Base-by-base conservation (phyloP, 2,797 vertebrate species). In the Knipowitschia caucasica region DNA sequence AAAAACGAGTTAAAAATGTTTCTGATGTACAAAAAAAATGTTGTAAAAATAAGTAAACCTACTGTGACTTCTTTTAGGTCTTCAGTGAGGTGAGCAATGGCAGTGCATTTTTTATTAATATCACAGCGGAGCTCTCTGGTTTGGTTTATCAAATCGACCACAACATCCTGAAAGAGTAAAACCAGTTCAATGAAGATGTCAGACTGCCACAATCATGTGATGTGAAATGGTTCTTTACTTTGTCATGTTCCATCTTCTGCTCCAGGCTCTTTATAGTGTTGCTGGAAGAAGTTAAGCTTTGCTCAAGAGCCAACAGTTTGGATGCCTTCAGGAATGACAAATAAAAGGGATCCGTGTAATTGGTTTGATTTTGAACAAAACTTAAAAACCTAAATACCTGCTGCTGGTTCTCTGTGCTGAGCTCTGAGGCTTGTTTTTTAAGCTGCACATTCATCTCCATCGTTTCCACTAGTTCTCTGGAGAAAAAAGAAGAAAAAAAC, bases 31-130 rank as follows among this genome's bases (percentile, higher is more conserved):
- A 26, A 18, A 2, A 4, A 7, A 36, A 39, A 30, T n/a, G n/a
- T 4, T 11, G n/a, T 3, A 2, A 18, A 12, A 4, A 40, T 18
- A 44, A 20, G 0, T 57, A 43, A 12, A 15, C 67, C 25, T 74
- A 99, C 95, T 9, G 85, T 92, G 55, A 97, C 81, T 67, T 97
- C 95, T 50, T 88, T 79, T 3, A 95, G 80, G 68, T 99, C 95
- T 71, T 81, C 91, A 27, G 74, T 87, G 62, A 95, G 77, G 29
- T 90, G 86, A 53, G 84, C 82, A 50, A 94, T 83, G 36, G 74
- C 88, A 73, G 93, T 91, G 0, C 89, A 89, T 78, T 92, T 95
- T 73, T 92, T 88, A 78, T 77, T 88, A 54, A 90, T 63, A 12
- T 91, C 91, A 52, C 73, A 84, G 55, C 94, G 93, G 43, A 95